Conservation (phyloP, 2,888 invertebrate genomes). For the Leucozona laternaria region DNA sequence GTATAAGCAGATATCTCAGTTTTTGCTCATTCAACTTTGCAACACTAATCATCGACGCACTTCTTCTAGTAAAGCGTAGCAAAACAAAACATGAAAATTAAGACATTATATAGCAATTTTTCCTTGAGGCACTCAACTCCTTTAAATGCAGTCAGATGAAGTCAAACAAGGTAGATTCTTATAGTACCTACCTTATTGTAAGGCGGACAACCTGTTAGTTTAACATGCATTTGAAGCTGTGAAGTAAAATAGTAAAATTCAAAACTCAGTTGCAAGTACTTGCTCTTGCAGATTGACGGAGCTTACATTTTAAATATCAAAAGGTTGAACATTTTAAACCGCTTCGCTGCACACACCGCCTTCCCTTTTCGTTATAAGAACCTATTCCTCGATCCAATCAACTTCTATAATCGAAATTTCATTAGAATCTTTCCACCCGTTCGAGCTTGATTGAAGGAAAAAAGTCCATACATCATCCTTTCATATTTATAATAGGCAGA, state of each 20-base stretch:
- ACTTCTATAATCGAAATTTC: background rate
- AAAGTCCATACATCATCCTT: no score
- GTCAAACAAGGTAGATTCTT: background rate
- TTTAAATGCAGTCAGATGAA: conserved; percentile 15
- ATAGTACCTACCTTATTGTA: background rate
- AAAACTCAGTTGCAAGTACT: background rate
- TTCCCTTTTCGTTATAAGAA: no score
- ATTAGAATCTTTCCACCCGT: background rate
- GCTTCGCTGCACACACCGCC: no score
- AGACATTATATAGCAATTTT: conserved; percentile 16
- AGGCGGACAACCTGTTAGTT: background rate
- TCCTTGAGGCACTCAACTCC: background rate
- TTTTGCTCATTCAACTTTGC: background rate
- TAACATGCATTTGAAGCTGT: background rate
- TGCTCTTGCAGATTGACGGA: background rate
- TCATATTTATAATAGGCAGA: no score
- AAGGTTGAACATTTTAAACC: no score
- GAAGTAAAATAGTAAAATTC: background rate
- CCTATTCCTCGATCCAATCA: background rate
- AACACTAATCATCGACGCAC: conserved; percentile 23
- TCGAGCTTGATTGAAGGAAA: no score
- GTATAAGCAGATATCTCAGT: background rate
- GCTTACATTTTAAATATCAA: no score
- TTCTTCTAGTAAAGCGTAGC: background rate
- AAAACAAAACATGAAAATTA: conserved; percentile 14